Base-by-base conservation (phyloP, 2,888 invertebrate genomes). In the Asteroscopus sphinx region DNA sequence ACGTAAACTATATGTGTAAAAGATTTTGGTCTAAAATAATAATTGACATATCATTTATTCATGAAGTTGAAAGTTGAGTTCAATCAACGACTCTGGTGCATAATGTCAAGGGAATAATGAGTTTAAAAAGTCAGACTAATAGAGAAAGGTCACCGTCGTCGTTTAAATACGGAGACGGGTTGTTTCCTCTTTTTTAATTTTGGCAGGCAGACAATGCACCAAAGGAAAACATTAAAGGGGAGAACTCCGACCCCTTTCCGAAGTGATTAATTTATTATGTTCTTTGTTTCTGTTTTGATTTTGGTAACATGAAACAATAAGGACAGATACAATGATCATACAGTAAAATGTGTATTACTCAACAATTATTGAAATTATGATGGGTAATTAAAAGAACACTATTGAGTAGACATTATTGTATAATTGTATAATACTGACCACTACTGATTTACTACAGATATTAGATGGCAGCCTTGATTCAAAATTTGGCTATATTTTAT, bases 211-310 rank as follows among this genome's bases (percentile, higher is more conserved):
- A 92, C 92, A 92, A 90, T 91, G 90, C 90, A 91, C 86, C 86
- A 84, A 89, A 91, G 90, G 90, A 91, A 92, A 93, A 91, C 91
- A 91, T 90, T 87, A 87, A 87, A 90, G 90, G 92, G 91, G 91
- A 21, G 83, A 75, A 76, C 80, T 77, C 76, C 83, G 82, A 91
- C 90, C 93, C 93, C 89, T 91, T 90, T 83, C 79, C 76, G 83
- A 81, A 83, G 91, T 92, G 93, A 94, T 93, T 93, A 93, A 94
- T 94, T 93, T 93, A 93, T 93, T 91, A 92, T 88, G 87, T 88
- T 88, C 90, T 90, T 91, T 92, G 91, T 93, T 91, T 90, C 87
- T 88, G 85, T 91, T 92, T 90, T 91, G 92, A 91, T 90, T 92
- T 88, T 75, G 79, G 81, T 79, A 80, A 82, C 75, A 68, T 65